Evolutionary conservation across 92 coral and sea anemone genomes (phyloP).

Genomic region (Nematostella vectensis): DNA sequence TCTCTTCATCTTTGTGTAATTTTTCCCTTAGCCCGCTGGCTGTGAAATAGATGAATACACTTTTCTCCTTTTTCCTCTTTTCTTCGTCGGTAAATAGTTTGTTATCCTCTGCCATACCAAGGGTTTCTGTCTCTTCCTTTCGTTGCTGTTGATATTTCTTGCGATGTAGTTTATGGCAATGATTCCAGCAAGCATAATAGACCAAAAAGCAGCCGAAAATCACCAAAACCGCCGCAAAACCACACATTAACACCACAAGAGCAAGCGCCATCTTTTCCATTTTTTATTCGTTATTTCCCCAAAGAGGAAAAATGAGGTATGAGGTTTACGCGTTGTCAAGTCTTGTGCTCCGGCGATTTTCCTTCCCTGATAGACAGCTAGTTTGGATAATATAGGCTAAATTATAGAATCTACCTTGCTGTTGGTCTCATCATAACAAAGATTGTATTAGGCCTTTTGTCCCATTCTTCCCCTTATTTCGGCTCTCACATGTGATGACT

Average conservation of each 20-base stretch:
- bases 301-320: not conserved
- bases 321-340: too few relatives aligned
- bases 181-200: conserved; percentile 34
- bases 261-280: conserved; percentile 39
- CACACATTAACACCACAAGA: conserved; percentile 32
- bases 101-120: conserved; percentile 20
- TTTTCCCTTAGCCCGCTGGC: conserved; percentile 32
- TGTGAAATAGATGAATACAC: conserved; percentile 27
- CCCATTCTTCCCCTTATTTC: too few relatives aligned
- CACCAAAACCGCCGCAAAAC: conserved; percentile 34
- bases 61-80: conserved; percentile 20
- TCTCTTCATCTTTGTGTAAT: conserved; percentile 10
- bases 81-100: conserved; percentile 19
- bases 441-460: too few relatives aligned
- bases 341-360: too few relatives aligned
- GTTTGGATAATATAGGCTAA: too few relatives aligned
- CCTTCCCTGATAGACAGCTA: too few relatives aligned
- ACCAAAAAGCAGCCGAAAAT: conserved; percentile 29
- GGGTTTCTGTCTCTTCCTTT: conserved; percentile 3
- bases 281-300: not conserved
- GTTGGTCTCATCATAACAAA: too few relatives aligned
- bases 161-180: conserved; percentile 25
- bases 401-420: too few relatives aligned
- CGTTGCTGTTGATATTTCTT: conserved; percentile 21
- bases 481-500: too few relatives aligned